Evolutionary conservation across 1,140 invertebrate species (phyloP), one percentile per base, ranked within the genome.

Genomic region (Araneus ventricosus): DNA sequence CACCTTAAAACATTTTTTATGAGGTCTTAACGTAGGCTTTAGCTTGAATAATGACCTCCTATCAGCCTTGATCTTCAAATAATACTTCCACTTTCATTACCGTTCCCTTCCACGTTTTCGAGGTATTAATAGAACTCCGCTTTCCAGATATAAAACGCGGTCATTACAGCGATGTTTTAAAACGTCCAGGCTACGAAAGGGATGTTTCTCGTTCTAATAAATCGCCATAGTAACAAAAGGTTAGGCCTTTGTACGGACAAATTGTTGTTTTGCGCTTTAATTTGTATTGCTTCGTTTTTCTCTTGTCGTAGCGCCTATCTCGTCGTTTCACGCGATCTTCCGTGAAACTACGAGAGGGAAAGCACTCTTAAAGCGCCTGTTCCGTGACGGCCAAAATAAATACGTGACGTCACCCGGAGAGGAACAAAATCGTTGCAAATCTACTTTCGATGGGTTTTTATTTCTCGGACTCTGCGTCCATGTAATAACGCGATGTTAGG

Each of bases 301-400:
- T 2, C 45, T 17, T 14, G 45, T 52, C 45, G 10, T 52, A 52
- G 10, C 10, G 27, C 27, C 63, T 67, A 20, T 34, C 67, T 75
- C 67, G 30, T 75, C 67, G 27, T 4, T 67, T 75, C 70, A 75
- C 70, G 70, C 27, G 30, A 75, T 34, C 3, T 75, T 37, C 30
- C 70, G 70, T 75, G 70, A 75, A 75, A 17, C 27, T 14, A 75
- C 70, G 70, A 75, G 70, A 75, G 70, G 0, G 63, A 67, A 67
- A 67, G 20, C 20, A 30, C 30, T 75, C 27, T 20, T 75, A 34
- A 27, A 75, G 67, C 4, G 67, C 67, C 34, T 3, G 34, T 75
- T 30, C 67, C 67, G 67, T 75, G 67, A 75, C 70, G 27, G 70
- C 30, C 5, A 30, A 20, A 37, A 75, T 75, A 37, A 75, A 37